Evolutionary conservation across 2,113 vertebrate genomes (phyloP).

Genomic region (Malurus alboscapulatus): DNA sequence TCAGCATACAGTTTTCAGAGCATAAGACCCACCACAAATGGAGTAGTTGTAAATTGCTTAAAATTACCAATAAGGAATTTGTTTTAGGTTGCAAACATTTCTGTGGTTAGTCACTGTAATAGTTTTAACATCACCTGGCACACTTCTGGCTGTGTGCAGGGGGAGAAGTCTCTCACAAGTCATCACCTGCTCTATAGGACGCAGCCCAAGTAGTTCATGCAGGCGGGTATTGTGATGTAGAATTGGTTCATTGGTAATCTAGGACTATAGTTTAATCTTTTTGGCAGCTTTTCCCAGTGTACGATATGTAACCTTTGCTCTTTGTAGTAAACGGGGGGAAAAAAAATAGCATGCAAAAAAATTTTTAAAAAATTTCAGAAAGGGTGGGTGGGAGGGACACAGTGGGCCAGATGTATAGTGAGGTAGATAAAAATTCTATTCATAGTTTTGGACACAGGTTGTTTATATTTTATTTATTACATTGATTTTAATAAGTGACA

Average conservation of each 20-base stretch:
- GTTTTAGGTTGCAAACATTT: conserved; percentile 11
- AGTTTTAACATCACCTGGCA: conserved; percentile 10
- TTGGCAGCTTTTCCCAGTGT: conserved; percentile 55
- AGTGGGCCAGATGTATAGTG: conserved; percentile 62
- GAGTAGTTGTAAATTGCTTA: conserved; percentile 3
- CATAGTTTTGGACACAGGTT: conserved; percentile 62
- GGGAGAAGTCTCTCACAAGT: neutral
- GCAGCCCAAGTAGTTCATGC: neutral
- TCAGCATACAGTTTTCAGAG: neutral
- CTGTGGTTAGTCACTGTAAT: conserved; percentile 21
- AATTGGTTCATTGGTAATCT: neutral
- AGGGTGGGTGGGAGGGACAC: conserved; percentile 37
- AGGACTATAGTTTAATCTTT: conserved; percentile 39
- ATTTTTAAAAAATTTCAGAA: conserved; percentile 2
- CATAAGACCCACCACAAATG: neutral
- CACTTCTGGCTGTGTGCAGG: neutral
- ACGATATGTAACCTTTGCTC: conserved; percentile 39
- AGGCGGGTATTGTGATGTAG: neutral
- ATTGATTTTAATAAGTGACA: conserved; percentile 40
- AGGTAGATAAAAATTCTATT: conserved; percentile 47
- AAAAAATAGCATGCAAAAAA: conserved; percentile 21
- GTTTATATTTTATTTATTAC: conserved; percentile 54
- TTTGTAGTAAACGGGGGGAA: neutral
- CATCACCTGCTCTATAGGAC: neutral
- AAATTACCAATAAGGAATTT: conserved; percentile 3